These are phyloP conservation scores for Solea solea DNA, from an alignment of 2,113 vertebrate species.

Conservation along the genomic window DNA sequence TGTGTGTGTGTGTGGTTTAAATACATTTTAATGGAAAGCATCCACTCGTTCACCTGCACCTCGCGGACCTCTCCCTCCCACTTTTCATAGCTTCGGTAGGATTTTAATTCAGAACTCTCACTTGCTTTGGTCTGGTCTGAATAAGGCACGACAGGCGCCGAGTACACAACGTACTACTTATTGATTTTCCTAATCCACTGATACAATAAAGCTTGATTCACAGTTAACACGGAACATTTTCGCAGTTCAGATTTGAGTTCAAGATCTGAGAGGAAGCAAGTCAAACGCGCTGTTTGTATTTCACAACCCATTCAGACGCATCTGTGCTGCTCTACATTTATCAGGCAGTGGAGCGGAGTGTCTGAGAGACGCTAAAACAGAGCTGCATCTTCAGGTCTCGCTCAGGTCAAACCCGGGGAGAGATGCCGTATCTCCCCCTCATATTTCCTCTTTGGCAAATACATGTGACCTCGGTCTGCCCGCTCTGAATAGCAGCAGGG, in stretches of 20 bases:
- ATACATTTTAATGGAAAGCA: too few species aligned
- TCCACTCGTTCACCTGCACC: too few species aligned
- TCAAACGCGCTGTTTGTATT: not conserved
- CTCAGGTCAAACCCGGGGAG: constrained; percentile 44
- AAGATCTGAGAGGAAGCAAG: constrained; percentile 34
- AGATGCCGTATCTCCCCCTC: constrained; percentile 13
- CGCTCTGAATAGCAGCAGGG: constrained; percentile 26
- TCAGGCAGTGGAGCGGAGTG: not conserved
- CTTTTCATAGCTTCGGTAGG: not conserved
- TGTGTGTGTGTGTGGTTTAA: too few species aligned
- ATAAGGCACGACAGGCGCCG: not conserved
- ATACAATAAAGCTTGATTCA: not conserved
- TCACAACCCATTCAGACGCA: constrained; percentile 6
- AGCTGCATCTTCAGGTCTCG: constrained; percentile 34
- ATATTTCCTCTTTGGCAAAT: constrained; percentile 48
- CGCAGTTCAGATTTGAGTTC: constrained; percentile 30
- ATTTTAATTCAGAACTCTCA: not conserved
- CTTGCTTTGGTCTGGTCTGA: not conserved
- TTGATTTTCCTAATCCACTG: not conserved
- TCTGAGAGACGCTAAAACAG: constrained; percentile 13
- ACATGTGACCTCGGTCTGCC: constrained; percentile 40
- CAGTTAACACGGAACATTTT: not conserved
- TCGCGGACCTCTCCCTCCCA: not conserved
- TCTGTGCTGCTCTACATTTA: not conserved
- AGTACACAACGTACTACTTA: not conserved